Conservation (phyloP, 2,797 vertebrate genomes). For the Iguana delicatissima region DNA sequence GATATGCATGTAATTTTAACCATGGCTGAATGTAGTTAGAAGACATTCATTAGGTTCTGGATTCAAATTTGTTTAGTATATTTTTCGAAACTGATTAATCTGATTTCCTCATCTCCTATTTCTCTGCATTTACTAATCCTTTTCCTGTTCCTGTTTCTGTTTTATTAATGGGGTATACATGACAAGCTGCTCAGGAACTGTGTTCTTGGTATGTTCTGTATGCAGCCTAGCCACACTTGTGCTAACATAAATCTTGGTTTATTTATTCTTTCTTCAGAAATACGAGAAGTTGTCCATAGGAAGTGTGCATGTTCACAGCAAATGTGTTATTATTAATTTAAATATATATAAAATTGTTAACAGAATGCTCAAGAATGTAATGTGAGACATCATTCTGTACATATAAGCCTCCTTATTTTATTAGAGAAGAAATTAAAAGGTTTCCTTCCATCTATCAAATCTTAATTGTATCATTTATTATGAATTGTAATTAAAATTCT, state of each 20-base stretch:
- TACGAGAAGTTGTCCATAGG: too few relatives aligned
- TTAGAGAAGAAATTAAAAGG: background rate
- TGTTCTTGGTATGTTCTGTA: background rate
- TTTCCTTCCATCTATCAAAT: background rate
- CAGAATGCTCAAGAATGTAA: too few relatives aligned
- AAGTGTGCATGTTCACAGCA: too few relatives aligned
- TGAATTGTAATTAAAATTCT: background rate
- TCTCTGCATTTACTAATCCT: background rate
- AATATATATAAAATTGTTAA: background rate
- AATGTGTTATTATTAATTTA: too few relatives aligned
- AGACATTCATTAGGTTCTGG: background rate
- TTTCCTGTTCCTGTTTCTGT: background rate
- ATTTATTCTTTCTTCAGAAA: too few relatives aligned
- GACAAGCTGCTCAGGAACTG: background rate
- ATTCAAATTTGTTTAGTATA: background rate
- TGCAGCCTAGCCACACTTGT: too few relatives aligned
- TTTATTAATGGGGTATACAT: background rate
- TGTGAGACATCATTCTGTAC: background rate
- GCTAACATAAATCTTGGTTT: background rate
- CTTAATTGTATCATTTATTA: background rate
- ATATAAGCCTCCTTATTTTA: background rate
- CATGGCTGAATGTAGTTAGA: background rate
- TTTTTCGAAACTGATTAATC: background rate
- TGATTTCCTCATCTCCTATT: background rate
- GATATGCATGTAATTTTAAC: background rate